These are phyloP conservation scores for Umimayanthus kanabou DNA, from an alignment of 92 coral and sea anemone species.

Conservation along the genomic window DNA sequence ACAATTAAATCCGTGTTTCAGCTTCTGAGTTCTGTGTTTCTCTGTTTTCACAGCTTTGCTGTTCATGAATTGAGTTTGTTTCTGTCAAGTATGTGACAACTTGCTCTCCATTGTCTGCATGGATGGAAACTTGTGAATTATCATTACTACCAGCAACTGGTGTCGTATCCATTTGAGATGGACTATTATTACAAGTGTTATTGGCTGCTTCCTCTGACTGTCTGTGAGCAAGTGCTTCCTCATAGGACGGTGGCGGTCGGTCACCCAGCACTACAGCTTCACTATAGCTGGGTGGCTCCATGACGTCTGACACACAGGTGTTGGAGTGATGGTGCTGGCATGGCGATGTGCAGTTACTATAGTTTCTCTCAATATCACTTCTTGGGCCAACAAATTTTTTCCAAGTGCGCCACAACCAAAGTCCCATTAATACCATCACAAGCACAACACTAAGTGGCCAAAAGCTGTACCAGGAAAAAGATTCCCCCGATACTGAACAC, in stretches of 20 bases:
- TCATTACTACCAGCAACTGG: neutral
- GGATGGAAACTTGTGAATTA: constrained; percentile 18
- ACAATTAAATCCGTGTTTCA: constrained; percentile 28
- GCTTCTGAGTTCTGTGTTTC: neutral
- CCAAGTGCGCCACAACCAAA: constrained; percentile 97
- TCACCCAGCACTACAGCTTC: constrained; percentile 72
- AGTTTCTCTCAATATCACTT: constrained; percentile 52
- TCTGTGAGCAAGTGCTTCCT: constrained; percentile 70
- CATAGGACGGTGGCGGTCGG: constrained; percentile 81
- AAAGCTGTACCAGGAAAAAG: constrained; percentile 81
- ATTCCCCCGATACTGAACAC: constrained; percentile 66
- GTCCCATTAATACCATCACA: constrained; percentile 79
- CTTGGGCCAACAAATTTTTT: constrained; percentile 67
- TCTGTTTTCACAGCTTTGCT: neutral
- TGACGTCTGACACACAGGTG: constrained; percentile 47
- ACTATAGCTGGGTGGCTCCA: constrained; percentile 85
- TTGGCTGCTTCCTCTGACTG: neutral
- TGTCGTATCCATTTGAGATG: neutral
- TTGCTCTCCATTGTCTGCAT: constrained; percentile 3
- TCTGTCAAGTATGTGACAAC: constrained; percentile 23
- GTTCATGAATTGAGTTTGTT: neutral
- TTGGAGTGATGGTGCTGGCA: constrained; percentile 55
- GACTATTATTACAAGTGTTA: neutral
- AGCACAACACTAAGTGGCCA: constrained; percentile 88
- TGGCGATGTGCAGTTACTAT: constrained; percentile 45